These are phyloP conservation scores for Taphrorychus bicolor DNA, from an alignment of 2,888 invertebrate species.

Conservation along the genomic window DNA sequence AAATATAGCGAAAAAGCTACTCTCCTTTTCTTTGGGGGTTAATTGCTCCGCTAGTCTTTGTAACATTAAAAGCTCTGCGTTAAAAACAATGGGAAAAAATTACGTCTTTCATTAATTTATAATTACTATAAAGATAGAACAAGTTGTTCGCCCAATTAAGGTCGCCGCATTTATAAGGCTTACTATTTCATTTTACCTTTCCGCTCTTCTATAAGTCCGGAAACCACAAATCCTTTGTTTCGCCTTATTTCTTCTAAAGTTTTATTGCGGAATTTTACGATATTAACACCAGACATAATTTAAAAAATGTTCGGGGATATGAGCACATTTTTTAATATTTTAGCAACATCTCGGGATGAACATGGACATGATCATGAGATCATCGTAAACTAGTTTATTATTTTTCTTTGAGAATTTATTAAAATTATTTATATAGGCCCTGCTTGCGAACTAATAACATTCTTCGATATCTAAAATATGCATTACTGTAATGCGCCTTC, in stretches of 20 bases:
- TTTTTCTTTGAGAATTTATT: no score
- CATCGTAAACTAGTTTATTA: no score
- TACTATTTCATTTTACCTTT: conserved; percentile 12
- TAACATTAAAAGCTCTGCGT: not conserved
- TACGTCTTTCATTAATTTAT: conserved; percentile 7
- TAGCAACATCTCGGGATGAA: not conserved
- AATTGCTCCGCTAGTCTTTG: not conserved
- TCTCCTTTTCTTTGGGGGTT: not conserved
- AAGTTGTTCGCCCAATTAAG: conserved; percentile 17
- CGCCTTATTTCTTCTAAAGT: not conserved
- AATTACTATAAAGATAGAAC: conserved; percentile 17
- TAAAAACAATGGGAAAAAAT: conserved; percentile 5
- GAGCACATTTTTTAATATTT: not conserved
- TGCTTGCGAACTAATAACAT: no score
- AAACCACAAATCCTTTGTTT: conserved; percentile 6
- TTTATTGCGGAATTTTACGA: not conserved
- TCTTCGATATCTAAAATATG: conserved; percentile 7
- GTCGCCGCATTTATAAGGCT: conserved; percentile 7
- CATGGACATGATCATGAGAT: no score
- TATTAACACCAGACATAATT: not conserved
- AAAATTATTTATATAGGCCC: no score
- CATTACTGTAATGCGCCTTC: conserved; percentile 24
- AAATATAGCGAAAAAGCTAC: not conserved
- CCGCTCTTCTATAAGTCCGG: not conserved
- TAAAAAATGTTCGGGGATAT: not conserved